Percentiles rank a stretch among this genome's conserved stretches.
These are phyloP conservation scores for Masticophis lateralis DNA, from an alignment of 2,797 vertebrate genomes.

Conservation along the genomic window DNA sequence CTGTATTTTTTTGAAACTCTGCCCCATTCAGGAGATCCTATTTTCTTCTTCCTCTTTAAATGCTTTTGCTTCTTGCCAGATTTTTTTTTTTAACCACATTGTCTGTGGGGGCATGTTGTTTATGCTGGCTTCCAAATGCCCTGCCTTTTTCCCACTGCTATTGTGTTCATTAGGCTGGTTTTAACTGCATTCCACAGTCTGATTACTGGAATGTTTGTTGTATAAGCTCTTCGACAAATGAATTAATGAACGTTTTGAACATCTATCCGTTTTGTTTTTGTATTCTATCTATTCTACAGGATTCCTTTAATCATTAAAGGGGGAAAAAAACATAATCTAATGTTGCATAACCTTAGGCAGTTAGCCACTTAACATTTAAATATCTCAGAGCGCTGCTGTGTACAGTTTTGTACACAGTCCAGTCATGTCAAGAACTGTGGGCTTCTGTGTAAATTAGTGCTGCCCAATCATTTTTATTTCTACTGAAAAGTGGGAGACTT, in stretches of 20 bases:
- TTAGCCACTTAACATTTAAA: not conserved
- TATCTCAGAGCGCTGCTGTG: not conserved
- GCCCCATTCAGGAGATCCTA: not conserved
- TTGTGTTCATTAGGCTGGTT: not conserved
- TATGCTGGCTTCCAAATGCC: not conserved
- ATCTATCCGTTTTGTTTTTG: not conserved
- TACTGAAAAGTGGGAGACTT: not conserved
- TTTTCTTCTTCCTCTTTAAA: not conserved
- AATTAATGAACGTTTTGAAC: not conserved
- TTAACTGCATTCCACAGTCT: not conserved
- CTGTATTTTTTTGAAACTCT: not conserved
- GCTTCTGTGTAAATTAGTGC: not conserved
- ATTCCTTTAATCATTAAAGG: not conserved
- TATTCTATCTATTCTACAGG: not conserved
- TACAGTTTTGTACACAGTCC: not conserved
- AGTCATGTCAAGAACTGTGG: not conserved
- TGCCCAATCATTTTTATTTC: not conserved
- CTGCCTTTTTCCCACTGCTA: not conserved
- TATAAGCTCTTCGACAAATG: not conserved
- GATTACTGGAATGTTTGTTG: not conserved
- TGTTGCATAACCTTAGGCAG: not conserved
- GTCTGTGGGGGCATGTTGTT: not conserved
- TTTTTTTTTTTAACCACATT: not conserved
- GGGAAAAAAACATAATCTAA: not conserved
- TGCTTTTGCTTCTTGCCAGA: not conserved